These are phyloP conservation scores for Trileptium ribeirensis DNA, from an alignment of 2,888 invertebrate species.

Conservation along the genomic window DNA sequence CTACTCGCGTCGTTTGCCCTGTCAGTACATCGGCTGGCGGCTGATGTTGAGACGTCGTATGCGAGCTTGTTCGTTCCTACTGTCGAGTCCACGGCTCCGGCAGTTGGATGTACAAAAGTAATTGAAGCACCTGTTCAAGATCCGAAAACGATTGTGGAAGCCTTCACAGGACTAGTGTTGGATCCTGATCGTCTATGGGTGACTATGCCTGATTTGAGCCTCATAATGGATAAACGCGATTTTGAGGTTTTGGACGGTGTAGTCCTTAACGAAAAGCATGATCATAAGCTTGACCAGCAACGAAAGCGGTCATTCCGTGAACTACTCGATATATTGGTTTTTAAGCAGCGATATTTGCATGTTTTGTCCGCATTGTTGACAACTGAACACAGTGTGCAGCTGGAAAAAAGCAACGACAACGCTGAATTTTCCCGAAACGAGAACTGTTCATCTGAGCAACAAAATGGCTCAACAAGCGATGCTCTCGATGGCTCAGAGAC, in stretches of 20 bases:
- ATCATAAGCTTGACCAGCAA: not conserved
- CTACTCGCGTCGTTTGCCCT: conserved; percentile 58
- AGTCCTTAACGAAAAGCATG: not conserved
- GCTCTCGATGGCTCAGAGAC: not conserved
- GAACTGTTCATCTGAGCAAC: not conserved
- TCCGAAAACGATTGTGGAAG: not conserved
- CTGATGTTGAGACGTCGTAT: not conserved
- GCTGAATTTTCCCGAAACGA: not conserved
- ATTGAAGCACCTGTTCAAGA: not conserved
- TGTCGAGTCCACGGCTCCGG: no score
- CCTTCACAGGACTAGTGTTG: no score
- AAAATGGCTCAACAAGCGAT: not conserved
- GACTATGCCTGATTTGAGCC: not conserved
- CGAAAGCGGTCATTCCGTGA: not conserved
- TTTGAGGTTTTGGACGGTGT: not conserved
- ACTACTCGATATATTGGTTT: not conserved
- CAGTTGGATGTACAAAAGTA: no score
- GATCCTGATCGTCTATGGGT: no score
- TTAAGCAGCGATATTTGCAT: not conserved
- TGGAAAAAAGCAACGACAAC: not conserved
- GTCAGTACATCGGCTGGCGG: not conserved
- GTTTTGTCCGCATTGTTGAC: not conserved
- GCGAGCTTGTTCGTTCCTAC: not conserved
- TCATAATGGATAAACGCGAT: not conserved
- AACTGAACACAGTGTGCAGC: not conserved